phyloP scores from a whole-genome alignment of 2,113 vertebrate genomes.

The Natator depressus region DNA sequence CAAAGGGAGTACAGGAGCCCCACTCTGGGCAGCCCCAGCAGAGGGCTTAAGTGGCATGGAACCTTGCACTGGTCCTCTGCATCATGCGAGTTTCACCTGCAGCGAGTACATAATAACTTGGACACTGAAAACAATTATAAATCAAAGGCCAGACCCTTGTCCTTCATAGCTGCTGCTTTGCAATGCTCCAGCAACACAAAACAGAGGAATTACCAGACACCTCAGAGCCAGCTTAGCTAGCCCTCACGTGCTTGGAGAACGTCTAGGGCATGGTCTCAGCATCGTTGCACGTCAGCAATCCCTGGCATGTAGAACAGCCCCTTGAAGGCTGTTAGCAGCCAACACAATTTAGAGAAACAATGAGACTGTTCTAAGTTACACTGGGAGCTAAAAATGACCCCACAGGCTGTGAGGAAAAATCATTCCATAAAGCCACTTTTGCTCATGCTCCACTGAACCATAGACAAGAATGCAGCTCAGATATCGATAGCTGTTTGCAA shows the following conservation, averaged over 20 bases:
- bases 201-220: neutral
- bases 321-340: neutral
- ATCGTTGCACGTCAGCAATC: neutral
- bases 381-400: neutral
- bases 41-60: neutral
- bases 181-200: neutral
- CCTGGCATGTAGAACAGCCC: neutral
- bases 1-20: neutral
- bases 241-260: neutral
- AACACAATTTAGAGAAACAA: neutral
- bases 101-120: neutral
- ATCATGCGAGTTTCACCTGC: neutral
- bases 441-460: neutral
- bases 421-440: neutral
- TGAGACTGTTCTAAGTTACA: neutral
- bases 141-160: neutral
- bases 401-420: neutral
- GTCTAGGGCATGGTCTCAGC: neutral
- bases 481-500: neutral
- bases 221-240: neutral
- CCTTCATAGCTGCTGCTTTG: neutral
- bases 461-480: neutral
- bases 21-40: neutral
- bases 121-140: neutral
- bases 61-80: neutral